These are phyloP conservation scores for Laspeyria flexula DNA, from an alignment of 2,888 invertebrate species.

Conservation along the genomic window DNA sequence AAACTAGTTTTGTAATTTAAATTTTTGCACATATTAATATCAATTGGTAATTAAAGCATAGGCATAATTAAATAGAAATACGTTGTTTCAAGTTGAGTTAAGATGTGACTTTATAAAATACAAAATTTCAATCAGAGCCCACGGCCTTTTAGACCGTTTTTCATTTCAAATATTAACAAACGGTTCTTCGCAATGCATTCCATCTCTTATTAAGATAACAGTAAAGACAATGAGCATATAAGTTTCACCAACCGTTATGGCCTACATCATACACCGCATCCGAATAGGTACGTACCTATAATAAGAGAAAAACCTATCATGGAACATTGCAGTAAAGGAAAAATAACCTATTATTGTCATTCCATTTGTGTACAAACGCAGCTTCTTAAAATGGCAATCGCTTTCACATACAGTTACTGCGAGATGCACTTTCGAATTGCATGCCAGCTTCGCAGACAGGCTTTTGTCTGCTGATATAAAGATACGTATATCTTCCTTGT, in stretches of 20 bases:
- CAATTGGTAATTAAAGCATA: too few relatives aligned
- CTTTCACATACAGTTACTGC: slow-evolving; percentile 12
- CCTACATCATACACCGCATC: too few relatives aligned
- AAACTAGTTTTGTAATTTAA: too few relatives aligned
- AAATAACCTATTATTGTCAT: neutral
- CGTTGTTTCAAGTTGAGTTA: too few relatives aligned
- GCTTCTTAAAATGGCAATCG: slow-evolving; percentile 4
- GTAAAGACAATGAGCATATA: neutral
- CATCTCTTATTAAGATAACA: neutral
- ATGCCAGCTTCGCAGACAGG: slow-evolving; percentile 4
- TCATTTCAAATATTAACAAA: neutral
- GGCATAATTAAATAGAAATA: too few relatives aligned
- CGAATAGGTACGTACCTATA: too few relatives aligned
- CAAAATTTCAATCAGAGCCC: too few relatives aligned
- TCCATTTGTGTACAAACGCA: neutral
- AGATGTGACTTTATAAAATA: too few relatives aligned
- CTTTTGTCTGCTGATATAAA: slow-evolving; percentile 15
- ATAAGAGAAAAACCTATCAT: too few relatives aligned
- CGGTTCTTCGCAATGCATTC: neutral
- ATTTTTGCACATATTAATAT: too few relatives aligned
- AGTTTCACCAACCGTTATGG: too few relatives aligned
- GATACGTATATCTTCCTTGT: neutral
- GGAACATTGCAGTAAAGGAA: too few relatives aligned
- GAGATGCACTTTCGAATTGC: slow-evolving; percentile 19
- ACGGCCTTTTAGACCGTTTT: neutral